Evolutionary conservation across 2,113 vertebrate species (phyloP).

Genomic region (Gambusia holbrooki): DNA sequence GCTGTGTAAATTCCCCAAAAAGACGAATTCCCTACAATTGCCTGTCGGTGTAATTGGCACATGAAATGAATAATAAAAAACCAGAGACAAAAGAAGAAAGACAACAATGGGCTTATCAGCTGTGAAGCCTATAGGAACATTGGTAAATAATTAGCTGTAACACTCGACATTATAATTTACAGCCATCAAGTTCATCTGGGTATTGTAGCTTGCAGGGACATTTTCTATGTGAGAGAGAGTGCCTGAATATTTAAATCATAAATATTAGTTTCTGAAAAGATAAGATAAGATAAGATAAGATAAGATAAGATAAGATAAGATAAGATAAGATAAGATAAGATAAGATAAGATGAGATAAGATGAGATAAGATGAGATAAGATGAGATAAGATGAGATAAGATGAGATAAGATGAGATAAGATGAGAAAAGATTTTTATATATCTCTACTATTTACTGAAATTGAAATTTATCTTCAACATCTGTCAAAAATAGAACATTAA

Average conservation of each 20-base stretch:
- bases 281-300: background rate
- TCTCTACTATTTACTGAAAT: no score
- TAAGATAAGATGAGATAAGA: no score
- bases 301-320: background rate
- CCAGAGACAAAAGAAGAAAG: slow-evolving; percentile 68
- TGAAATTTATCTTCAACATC: no score
- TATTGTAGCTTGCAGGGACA: slow-evolving; percentile 67
- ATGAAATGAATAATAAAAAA: slow-evolving; percentile 79
- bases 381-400: background rate
- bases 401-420: no score
- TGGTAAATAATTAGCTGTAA: slow-evolving; percentile 69
- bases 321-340: no score
- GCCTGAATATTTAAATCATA: slow-evolving; percentile 33
- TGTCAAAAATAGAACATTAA: no score
- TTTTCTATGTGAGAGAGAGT: slow-evolving; percentile 55
- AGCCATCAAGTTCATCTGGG: slow-evolving; percentile 67
- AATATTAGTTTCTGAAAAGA: slow-evolving; percentile 5
- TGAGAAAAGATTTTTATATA: no score
- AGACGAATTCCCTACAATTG: slow-evolving; percentile 73
- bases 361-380: background rate
- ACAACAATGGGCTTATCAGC: slow-evolving; percentile 77
- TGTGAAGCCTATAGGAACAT: slow-evolving; percentile 53
- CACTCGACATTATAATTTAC: slow-evolving; percentile 67
- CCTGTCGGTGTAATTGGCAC: slow-evolving; percentile 68
- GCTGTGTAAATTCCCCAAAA: slow-evolving; percentile 78